These are phyloP conservation scores for Corythaeola cristata DNA, from an alignment of 2,113 vertebrate species.

Conservation along the genomic window DNA sequence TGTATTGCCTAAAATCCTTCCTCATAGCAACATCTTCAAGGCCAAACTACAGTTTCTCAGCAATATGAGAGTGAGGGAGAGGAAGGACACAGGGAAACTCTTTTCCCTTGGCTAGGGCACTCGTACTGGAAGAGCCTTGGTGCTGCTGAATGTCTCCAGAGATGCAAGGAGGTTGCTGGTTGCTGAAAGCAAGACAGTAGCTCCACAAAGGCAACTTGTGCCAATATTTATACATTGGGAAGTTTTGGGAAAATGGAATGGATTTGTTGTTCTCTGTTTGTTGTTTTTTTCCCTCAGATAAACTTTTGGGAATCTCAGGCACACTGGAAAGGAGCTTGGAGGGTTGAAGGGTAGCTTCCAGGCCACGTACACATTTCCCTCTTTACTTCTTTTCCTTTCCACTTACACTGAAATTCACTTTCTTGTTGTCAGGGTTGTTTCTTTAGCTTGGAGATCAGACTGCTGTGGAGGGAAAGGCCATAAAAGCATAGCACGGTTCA, in stretches of 20 bases:
- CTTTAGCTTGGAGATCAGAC: not conserved
- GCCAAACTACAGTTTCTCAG: not conserved
- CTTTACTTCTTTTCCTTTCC: not conserved
- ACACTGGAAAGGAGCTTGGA: not conserved
- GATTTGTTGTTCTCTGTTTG: not conserved
- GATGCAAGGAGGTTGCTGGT: not conserved
- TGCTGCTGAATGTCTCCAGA: not conserved
- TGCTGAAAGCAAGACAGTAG: not conserved
- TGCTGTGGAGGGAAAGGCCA: not conserved
- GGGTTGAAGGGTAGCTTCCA: not conserved
- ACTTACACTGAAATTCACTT: not conserved
- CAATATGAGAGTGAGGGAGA: not conserved
- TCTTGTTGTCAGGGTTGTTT: not conserved
- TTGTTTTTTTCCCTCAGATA: fast-evolving
- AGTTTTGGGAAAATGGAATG: not conserved
- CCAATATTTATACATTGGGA: not conserved
- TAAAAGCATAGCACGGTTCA: not conserved
- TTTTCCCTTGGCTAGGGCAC: not conserved
- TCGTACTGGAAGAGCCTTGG: not conserved
- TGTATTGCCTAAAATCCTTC: not conserved
- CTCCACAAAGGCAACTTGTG: not conserved
- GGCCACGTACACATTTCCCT: not conserved
- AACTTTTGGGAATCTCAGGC: not conserved
- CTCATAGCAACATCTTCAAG: not conserved
- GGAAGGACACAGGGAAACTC: not conserved